Percentiles rank a stretch among this genome's conserved stretches.
Evolutionary conservation across 2,797 vertebrate genomes (phyloP).

Genomic region (Micropoecilia bifurca): DNA sequence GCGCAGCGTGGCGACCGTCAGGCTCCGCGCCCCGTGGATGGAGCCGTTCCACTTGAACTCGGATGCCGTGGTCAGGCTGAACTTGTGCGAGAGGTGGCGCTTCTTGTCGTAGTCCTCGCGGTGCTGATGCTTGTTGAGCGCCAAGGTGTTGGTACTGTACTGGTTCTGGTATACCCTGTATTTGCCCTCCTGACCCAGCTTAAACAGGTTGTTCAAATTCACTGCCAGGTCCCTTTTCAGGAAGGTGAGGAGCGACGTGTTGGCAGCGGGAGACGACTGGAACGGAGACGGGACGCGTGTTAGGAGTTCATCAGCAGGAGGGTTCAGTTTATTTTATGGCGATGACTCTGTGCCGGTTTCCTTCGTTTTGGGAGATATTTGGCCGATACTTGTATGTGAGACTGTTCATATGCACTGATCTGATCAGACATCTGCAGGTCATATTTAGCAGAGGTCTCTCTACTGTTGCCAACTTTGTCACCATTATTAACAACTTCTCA

Average conservation of each 20-base stretch:
- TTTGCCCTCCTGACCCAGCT: constrained; percentile 95
- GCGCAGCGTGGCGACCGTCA: constrained; percentile 93
- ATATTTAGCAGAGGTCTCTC: neutral
- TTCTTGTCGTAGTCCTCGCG: constrained; percentile 98
- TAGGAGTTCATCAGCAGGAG: neutral
- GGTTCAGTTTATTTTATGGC: neutral
- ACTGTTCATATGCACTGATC: neutral
- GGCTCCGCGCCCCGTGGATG: constrained; percentile 92
- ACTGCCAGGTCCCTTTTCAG: constrained; percentile 86
- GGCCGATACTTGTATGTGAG: neutral
- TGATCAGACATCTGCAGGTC: neutral
- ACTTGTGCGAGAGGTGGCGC: constrained; percentile 97
- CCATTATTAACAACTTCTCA: neutral
- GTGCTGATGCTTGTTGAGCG: constrained; percentile 98
- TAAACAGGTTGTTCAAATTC: constrained; percentile 89
- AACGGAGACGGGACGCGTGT: neutral
- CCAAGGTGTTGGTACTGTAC: constrained; percentile 94
- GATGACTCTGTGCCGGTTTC: neutral
- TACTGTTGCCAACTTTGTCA: neutral
- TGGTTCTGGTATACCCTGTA: constrained; percentile 97
- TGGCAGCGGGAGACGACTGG: constrained; percentile 87
- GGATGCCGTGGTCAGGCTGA: constrained; percentile 92
- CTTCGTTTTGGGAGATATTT: neutral
- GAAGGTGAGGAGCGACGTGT: constrained; percentile 81
- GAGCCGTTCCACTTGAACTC: constrained; percentile 99